Percentiles rank a stretch among this genome's conserved stretches.
phyloP scores from a whole-genome alignment of 2,113 vertebrate species.

The Chlorodrepanis virens region DNA sequence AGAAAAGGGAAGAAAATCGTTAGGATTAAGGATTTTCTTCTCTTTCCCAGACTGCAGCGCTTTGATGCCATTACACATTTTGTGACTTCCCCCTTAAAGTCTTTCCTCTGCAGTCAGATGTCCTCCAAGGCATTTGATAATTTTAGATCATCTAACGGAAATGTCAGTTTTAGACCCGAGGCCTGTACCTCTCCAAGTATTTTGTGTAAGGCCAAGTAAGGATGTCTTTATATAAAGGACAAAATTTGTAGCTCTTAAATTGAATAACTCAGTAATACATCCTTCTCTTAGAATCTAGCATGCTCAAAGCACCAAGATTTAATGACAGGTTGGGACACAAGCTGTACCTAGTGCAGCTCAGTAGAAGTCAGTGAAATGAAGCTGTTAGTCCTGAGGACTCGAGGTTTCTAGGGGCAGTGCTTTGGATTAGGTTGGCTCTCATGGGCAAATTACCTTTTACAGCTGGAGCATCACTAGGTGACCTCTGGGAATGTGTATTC shows the following conservation, averaged over 20 bases:
- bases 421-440: neutral
- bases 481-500: neutral
- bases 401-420: neutral
- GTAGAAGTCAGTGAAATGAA: neutral
- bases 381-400: neutral
- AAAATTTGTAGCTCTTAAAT: neutral
- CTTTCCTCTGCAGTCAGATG: neutral
- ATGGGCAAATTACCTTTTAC: neutral
- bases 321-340: neutral
- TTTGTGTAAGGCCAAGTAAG: neutral
- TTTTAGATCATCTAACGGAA: neutral
- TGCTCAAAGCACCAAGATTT: neutral
- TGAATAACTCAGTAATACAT: neutral
- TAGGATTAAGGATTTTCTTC: neutral
- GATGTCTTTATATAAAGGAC: neutral
- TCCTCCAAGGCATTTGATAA: neutral
- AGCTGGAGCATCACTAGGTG: neutral
- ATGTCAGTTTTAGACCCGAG: constrained; percentile 19
- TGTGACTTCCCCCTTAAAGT: neutral
- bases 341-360: neutral
- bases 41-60: neutral
- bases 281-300: neutral
- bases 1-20: neutral
- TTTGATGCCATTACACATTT: neutral
- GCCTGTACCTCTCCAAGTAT: neutral